phyloP scores from a whole-genome alignment of 2,113 vertebrate species.

The Ammodytes marinus region DNA sequence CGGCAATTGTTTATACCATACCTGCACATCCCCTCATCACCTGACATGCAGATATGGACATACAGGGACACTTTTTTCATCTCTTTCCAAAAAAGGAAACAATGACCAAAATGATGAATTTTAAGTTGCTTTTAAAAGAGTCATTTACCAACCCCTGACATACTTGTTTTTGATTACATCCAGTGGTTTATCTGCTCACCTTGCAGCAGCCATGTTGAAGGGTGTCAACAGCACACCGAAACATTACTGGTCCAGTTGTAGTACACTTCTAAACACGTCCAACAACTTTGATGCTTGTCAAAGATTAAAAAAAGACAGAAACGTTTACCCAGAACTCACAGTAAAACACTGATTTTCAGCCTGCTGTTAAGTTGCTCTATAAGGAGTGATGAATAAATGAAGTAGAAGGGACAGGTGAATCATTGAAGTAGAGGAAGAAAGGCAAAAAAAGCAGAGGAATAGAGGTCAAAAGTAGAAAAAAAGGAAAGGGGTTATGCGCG shows the following conservation, averaged over 20 bases:
- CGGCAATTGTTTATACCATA: too few relatives aligned
- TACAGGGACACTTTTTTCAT: too few relatives aligned
- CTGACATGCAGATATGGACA: too few relatives aligned
- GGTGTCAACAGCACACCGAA: background rate
- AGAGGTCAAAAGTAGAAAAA: slow-evolving; percentile 54
- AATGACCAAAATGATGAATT: too few relatives aligned
- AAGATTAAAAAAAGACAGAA: background rate
- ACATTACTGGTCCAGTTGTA: background rate
- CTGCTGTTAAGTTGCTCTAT: background rate
- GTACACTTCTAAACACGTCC: background rate
- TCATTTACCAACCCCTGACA: background rate
- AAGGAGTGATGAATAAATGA: background rate
- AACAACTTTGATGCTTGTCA: background rate
- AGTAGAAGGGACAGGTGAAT: slow-evolving; percentile 16
- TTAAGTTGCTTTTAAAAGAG: too few relatives aligned
- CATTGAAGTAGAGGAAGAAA: background rate
- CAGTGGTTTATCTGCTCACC: background rate
- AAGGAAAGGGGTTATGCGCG: slow-evolving; percentile 12
- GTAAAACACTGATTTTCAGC: background rate
- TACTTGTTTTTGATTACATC: background rate
- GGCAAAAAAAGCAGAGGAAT: slow-evolving; percentile 14
- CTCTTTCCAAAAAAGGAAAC: too few relatives aligned
- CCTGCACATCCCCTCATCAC: too few relatives aligned
- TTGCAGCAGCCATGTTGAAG: background rate
- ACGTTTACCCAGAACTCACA: background rate